phyloP scores from a whole-genome alignment of 2,888 invertebrate genomes.

The Aphodius granarius region DNA sequence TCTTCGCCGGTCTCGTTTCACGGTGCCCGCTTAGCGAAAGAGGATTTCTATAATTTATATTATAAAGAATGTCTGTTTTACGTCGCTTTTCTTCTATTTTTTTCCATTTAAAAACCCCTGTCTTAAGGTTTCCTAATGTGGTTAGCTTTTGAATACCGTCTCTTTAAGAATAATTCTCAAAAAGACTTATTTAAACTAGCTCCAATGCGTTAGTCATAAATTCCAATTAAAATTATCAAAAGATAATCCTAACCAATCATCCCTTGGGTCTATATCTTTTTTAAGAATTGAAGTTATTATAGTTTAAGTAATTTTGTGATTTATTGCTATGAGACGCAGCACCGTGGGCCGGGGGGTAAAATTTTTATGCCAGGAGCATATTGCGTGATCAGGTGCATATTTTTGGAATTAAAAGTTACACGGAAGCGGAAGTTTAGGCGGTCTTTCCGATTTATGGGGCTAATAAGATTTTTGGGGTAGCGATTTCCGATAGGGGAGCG shows the following conservation, averaged over 20 bases:
- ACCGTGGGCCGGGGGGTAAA: no score
- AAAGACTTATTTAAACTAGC: no score
- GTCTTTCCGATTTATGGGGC: background rate
- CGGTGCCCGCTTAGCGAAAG: conserved; percentile 6
- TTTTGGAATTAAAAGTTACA: background rate
- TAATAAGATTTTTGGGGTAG: background rate
- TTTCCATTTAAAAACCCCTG: background rate
- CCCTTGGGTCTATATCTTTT: no score
- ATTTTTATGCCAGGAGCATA: background rate
- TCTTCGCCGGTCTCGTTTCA: conserved; percentile 1
- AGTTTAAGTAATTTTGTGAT: no score
- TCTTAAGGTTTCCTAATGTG: background rate
- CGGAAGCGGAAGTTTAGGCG: background rate
- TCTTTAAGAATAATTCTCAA: background rate
- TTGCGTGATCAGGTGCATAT: background rate
- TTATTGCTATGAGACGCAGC: no score
- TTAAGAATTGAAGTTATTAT: no score
- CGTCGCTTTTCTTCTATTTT: background rate
- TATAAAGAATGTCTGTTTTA: conserved; percentile 4
- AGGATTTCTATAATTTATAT: conserved; percentile 11
- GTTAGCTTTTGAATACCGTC: background rate
- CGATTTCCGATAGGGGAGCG: background rate
- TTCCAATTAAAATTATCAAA: no score
- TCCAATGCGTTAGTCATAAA: no score
- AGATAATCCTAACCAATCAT: no score